Conservation (phyloP, 1,140 invertebrate genomes). For the Triops longicaudatus region DNA sequence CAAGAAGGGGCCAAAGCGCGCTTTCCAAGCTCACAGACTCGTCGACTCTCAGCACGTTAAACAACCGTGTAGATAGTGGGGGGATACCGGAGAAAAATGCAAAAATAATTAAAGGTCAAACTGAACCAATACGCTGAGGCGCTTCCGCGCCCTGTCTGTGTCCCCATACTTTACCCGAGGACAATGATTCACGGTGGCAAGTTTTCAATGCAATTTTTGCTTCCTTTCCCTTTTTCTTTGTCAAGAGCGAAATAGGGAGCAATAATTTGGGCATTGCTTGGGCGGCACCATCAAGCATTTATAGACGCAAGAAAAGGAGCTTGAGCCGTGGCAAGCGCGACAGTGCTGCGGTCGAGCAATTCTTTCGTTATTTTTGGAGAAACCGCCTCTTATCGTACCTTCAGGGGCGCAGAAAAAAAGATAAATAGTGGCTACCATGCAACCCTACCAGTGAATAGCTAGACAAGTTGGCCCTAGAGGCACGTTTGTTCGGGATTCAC, state of each 20-base stretch:
- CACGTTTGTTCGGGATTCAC: not conserved
- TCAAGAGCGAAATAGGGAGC: not conserved
- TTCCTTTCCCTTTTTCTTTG: not conserved
- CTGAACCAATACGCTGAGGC: no score
- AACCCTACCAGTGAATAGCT: not conserved
- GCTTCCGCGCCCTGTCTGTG: not conserved
- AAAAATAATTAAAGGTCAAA: not conserved
- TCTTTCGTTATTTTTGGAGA: not conserved
- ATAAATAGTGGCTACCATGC: not conserved
- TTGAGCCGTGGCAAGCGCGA: not conserved
- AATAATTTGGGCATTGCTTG: conserved; percentile 2
- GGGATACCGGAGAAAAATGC: not conserved
- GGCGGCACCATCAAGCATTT: not conserved
- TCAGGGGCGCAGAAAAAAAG: not conserved
- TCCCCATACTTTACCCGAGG: conserved; percentile 12
- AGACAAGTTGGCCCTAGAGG: conserved; percentile 10
- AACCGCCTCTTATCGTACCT: not conserved
- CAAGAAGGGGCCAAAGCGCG: not conserved
- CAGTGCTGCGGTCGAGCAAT: not conserved
- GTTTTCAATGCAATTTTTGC: conserved; percentile 6
- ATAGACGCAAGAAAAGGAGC: not conserved
- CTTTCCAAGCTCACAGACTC: not conserved
- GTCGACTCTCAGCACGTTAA: no score
- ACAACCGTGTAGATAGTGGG: not conserved
- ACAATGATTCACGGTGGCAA: not conserved